A percentile compares a stretch with the other conserved stretches of the same genome.
phyloP scores from a whole-genome alignment of 2,113 vertebrate species.

The Mohoua ochrocephala region DNA sequence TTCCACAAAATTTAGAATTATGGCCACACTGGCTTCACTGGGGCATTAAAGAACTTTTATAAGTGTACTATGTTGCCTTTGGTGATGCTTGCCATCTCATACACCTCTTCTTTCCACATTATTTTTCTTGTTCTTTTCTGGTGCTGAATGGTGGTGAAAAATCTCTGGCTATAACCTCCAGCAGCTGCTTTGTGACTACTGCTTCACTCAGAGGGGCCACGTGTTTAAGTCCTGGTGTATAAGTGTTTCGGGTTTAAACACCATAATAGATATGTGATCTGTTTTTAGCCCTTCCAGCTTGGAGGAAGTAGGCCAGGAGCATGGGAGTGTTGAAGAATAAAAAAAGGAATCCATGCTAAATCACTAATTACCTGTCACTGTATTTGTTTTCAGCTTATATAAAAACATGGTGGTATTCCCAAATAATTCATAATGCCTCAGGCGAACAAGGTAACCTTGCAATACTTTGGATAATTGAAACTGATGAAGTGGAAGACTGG shows the following conservation, averaged over 20 bases:
- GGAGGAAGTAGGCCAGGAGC: conserved; percentile 27
- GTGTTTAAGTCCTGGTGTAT: conserved; percentile 6
- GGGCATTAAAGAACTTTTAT: neutral
- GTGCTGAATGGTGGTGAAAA: neutral
- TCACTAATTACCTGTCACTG: conserved; percentile 40
- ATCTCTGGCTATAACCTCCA: neutral
- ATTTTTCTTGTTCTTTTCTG: neutral
- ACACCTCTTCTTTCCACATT: neutral
- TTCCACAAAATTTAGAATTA: neutral
- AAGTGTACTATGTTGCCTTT: neutral
- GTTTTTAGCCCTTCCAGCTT: neutral
- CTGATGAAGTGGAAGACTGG: conserved; percentile 57
- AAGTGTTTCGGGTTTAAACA: conserved; percentile 8
- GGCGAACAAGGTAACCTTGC: neutral
- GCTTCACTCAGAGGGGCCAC: neutral
- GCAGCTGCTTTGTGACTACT: neutral
- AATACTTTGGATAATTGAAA: conserved; percentile 51
- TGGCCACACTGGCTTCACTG: neutral
- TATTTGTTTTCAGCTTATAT: neutral
- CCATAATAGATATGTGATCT: neutral
- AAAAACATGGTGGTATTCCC: conserved; percentile 23
- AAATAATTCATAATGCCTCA: conserved; percentile 51
- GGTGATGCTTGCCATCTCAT: neutral
- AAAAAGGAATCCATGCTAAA: conserved; percentile 20
- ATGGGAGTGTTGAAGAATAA: conserved; percentile 9